Evolutionary conservation across 2,888 invertebrate species (phyloP).

Genomic region (Tubulanus polymorphus): DNA sequence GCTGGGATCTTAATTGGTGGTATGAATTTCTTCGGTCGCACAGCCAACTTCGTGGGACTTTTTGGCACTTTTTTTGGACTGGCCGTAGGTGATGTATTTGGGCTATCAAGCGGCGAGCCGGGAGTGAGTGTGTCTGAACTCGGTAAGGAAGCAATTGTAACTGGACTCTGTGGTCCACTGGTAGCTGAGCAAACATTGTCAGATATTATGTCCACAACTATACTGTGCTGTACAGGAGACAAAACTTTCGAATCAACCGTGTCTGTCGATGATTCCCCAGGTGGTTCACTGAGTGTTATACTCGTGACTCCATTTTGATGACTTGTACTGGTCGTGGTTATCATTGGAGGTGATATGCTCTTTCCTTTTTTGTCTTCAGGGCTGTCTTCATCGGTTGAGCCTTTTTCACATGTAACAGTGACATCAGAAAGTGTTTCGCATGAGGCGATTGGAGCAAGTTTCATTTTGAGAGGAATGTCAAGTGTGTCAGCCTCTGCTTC

Average conservation of each 20-base stretch:
- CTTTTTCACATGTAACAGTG: slow-evolving; percentile 11
- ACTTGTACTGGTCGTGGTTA: slow-evolving; percentile 27
- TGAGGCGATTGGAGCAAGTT: slow-evolving; percentile 52
- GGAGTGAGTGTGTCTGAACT: slow-evolving; percentile 50
- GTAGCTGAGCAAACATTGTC: slow-evolving; percentile 3
- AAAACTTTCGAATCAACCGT: neutral
- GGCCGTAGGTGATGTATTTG: slow-evolving; percentile 37
- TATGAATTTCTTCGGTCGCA: neutral
- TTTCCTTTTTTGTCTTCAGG: slow-evolving; percentile 2
- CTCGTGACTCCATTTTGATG: neutral
- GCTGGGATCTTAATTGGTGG: slow-evolving; percentile 2
- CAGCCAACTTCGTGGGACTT: neutral
- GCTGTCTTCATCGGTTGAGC: slow-evolving; percentile 12
- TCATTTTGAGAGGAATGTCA: slow-evolving; percentile 34
- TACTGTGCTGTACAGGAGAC: slow-evolving; percentile 8
- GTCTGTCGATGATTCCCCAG: slow-evolving; percentile 25
- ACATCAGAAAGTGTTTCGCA: slow-evolving; percentile 49
- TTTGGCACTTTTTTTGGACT: slow-evolving; percentile 7
- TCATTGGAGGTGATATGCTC: slow-evolving; percentile 9
- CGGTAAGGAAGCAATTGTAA: slow-evolving; percentile 27
- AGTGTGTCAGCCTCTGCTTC: too few relatives aligned
- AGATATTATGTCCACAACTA: neutral
- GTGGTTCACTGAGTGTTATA: neutral
- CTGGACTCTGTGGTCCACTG: slow-evolving; percentile 6
- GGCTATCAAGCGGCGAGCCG: slow-evolving; percentile 40